A percentile compares a stretch with the other conserved stretches of the same genome.
Evolutionary conservation across 2,797 vertebrate species (phyloP).

Genomic region (Sebastes cheni): DNA sequence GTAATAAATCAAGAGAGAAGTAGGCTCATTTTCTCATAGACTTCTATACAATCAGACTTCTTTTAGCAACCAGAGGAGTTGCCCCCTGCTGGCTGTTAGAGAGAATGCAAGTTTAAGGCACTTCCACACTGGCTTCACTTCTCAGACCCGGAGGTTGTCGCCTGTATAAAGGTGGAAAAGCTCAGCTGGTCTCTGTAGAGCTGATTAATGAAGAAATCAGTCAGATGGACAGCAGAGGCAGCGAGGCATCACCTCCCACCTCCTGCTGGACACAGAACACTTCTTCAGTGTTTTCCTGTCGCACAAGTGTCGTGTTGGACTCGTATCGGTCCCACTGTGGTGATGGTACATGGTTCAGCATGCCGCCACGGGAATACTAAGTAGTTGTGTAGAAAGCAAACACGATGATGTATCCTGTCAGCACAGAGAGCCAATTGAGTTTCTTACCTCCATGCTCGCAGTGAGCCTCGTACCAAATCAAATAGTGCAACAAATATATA

Average conservation of each 20-base stretch:
- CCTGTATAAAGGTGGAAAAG: neutral
- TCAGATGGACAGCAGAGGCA: conserved; percentile 8
- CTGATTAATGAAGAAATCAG: conserved; percentile 34
- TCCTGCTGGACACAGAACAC: neutral
- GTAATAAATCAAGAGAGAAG: no score
- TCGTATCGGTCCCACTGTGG: neutral
- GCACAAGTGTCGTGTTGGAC: neutral
- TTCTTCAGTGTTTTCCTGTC: neutral
- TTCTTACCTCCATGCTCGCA: neutral
- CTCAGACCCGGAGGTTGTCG: no score
- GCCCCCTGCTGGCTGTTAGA: no score
- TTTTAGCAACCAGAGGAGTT: no score
- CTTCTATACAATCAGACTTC: no score
- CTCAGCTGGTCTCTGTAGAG: neutral
- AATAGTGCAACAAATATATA: neutral
- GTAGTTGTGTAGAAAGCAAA: neutral
- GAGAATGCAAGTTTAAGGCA: no score
- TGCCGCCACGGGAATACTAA: neutral
- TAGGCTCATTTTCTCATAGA: no score
- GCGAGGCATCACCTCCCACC: conserved; percentile 6
- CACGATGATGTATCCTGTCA: neutral
- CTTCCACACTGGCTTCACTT: no score
- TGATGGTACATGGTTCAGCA: neutral
- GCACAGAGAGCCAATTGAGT: neutral
- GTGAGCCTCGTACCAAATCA: neutral